These are phyloP conservation scores for Dascillus cervinus DNA, from an alignment of 2,888 invertebrate genomes.

Conservation along the genomic window DNA sequence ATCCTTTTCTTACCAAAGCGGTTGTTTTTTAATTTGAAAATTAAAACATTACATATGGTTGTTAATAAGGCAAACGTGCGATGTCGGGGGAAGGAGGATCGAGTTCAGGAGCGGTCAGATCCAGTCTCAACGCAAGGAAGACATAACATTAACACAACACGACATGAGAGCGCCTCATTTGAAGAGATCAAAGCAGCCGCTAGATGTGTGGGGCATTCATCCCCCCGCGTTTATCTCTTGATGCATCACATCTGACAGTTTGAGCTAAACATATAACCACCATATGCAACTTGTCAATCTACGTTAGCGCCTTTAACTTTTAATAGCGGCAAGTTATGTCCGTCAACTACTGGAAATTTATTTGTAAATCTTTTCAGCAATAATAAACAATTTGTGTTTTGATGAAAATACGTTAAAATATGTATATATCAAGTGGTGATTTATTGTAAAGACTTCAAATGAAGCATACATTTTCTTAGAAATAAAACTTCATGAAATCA, in stretches of 20 bases:
- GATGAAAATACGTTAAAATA: background rate
- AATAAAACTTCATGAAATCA: constrained; percentile 22
- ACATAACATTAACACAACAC: constrained; percentile 38
- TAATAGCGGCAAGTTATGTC: constrained; percentile 15
- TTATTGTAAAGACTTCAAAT: constrained; percentile 1
- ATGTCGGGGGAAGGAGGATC: constrained; percentile 12
- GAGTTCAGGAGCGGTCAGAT: constrained; percentile 33
- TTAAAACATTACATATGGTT: constrained; percentile 2
- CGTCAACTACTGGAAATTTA: constrained; percentile 15
- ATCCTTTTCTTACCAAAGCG: too few relatives aligned
- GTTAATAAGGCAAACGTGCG: background rate
- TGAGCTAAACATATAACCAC: constrained; percentile 29
- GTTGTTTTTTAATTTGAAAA: background rate
- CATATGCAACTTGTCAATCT: constrained; percentile 32
- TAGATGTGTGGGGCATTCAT: constrained; percentile 23
- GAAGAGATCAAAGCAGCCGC: constrained; percentile 38
- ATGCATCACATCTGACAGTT: constrained; percentile 31
- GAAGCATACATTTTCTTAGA: constrained; percentile 21
- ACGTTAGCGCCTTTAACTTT: constrained; percentile 23
- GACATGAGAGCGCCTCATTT: constrained; percentile 40
- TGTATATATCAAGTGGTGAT: background rate
- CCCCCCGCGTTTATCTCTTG: constrained; percentile 18
- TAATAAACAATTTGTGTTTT: constrained; percentile 12
- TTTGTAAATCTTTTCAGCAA: constrained; percentile 9
- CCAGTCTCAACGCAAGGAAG: constrained; percentile 26